Conservation (phyloP, 1,140 invertebrate species). For the Pseudomyrmex flavicornis region DNA sequence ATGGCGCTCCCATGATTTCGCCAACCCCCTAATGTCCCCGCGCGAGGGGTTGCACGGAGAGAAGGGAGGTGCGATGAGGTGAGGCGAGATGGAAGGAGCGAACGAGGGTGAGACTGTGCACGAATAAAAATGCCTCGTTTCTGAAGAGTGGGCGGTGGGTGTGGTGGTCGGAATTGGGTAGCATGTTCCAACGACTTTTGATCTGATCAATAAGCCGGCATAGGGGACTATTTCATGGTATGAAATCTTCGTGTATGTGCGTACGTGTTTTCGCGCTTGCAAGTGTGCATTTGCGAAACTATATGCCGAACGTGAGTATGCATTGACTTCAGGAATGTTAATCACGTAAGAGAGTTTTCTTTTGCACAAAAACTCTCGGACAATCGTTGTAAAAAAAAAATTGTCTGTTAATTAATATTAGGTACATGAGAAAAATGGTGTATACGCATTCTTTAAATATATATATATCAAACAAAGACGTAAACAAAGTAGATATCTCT, state of each 20-base stretch:
- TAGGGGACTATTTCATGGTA: slow-evolving; percentile 80
- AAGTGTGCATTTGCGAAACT: not conserved
- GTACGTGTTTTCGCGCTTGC: not conserved
- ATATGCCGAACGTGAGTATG: too few species aligned
- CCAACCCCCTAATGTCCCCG: slow-evolving; percentile 76
- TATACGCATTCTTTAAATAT: slow-evolving; percentile 8
- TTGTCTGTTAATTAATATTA: not conserved
- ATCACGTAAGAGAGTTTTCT: too few species aligned
- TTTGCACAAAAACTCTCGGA: too few species aligned
- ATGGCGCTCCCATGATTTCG: slow-evolving; percentile 78
- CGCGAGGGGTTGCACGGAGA: slow-evolving; percentile 66
- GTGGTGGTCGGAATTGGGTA: slow-evolving; percentile 77
- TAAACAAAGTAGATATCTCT: slow-evolving; percentile 48
- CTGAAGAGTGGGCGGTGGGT: slow-evolving; percentile 70
- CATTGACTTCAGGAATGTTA: too few species aligned
- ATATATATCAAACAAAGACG: slow-evolving; percentile 20
- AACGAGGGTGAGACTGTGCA: slow-evolving; percentile 76
- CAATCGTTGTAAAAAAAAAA: slow-evolving; percentile 8
- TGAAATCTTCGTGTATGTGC: slow-evolving; percentile 62
- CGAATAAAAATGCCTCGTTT: slow-evolving; percentile 84
- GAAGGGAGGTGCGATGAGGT: slow-evolving; percentile 72
- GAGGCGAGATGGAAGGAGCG: slow-evolving; percentile 69
- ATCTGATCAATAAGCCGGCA: slow-evolving; percentile 84
- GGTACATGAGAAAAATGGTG: not conserved
- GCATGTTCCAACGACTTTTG: slow-evolving; percentile 81